A percentile compares a stretch with the other conserved stretches of the same genome.
Evolutionary conservation across 2,888 invertebrate species (phyloP).

Genomic region (Sycophila texana): DNA sequence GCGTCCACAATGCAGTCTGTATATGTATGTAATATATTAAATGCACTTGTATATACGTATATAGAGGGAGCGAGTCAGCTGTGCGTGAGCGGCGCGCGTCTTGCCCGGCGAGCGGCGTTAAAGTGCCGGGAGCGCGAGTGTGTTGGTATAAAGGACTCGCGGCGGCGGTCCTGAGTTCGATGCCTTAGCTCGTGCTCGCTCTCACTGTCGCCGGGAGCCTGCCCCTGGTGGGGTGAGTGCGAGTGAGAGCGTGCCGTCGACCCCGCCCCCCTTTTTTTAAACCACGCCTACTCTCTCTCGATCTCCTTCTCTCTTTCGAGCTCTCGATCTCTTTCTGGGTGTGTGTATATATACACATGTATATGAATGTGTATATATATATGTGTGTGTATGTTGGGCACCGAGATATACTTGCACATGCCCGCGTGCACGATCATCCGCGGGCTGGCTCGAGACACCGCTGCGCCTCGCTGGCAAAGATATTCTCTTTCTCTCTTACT

Average conservation of each 20-base stretch:
- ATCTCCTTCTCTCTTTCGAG: conserved; percentile 32
- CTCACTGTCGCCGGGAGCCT: not conserved
- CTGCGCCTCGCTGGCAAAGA: not conserved
- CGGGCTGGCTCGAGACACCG: conserved; percentile 20
- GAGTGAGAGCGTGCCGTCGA: conserved; percentile 65
- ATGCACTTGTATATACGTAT: not conserved
- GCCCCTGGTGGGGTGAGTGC: conserved; percentile 60
- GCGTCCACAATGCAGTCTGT: not conserved
- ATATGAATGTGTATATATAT: conserved; percentile 21
- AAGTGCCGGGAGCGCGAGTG: conserved; percentile 57
- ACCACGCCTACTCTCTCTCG: conserved; percentile 70
- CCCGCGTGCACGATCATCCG: conserved; percentile 30
- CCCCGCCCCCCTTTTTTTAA: conserved; percentile 68
- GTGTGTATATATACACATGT: conserved; percentile 12
- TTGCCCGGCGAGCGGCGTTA: conserved; percentile 45
- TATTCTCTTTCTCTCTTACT: conserved; percentile 28
- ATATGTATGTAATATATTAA: not conserved
- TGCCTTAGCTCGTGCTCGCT: conserved; percentile 63
- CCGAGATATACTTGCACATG: not conserved
- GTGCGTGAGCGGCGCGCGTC: conserved; percentile 31
- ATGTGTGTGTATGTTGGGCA: not conserved
- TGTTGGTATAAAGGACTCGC: conserved; percentile 67
- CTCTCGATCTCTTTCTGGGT: conserved; percentile 39
- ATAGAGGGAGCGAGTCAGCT: not conserved
- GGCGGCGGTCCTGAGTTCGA: conserved; percentile 71